Conservation (phyloP, 1,140 invertebrate species). For the Drosophila kurseongensis region DNA sequence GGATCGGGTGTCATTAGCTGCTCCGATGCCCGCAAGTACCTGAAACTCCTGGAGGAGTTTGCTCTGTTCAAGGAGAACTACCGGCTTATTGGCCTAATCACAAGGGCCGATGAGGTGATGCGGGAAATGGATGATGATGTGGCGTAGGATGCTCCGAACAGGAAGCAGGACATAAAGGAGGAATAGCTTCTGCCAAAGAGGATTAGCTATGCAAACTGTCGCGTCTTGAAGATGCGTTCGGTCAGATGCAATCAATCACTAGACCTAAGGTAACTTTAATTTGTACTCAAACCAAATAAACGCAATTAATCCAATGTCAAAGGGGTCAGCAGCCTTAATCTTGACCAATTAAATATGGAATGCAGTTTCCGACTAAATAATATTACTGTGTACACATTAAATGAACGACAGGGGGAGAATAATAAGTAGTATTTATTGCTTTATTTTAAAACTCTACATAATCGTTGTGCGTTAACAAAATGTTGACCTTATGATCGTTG, state of each 20-base stretch:
- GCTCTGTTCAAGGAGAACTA: constrained; percentile 74
- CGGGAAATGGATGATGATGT: constrained; percentile 67
- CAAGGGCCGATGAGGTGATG: constrained; percentile 76
- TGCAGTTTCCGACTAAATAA: too few relatives aligned
- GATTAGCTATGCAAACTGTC: constrained; percentile 9
- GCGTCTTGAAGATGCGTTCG: constrained; percentile 70
- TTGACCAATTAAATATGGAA: too few relatives aligned
- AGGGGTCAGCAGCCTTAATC: too few relatives aligned
- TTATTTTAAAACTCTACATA: too few relatives aligned
- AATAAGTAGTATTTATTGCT: too few relatives aligned
- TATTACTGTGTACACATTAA: too few relatives aligned
- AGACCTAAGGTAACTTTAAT: constrained; percentile 50
- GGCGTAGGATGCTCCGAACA: constrained; percentile 17
- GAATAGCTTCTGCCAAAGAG: constrained; percentile 38
- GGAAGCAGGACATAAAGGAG: constrained; percentile 1
- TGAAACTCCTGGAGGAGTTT: constrained; percentile 78
- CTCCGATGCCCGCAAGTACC: constrained; percentile 75
- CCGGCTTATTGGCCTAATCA: constrained; percentile 74
- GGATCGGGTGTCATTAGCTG: constrained; percentile 60
- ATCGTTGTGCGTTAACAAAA: too few relatives aligned
- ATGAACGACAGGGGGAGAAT: too few relatives aligned
- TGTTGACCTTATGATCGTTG: too few relatives aligned
- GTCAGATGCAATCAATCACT: constrained; percentile 71
- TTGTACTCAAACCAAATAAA: constrained; percentile 71
- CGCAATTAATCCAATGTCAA: constrained; percentile 39